A percentile compares a stretch with the other conserved stretches of the same genome.
Conservation (phyloP, 2,113 vertebrate species). For the Miniopterus natalensis region DNA sequence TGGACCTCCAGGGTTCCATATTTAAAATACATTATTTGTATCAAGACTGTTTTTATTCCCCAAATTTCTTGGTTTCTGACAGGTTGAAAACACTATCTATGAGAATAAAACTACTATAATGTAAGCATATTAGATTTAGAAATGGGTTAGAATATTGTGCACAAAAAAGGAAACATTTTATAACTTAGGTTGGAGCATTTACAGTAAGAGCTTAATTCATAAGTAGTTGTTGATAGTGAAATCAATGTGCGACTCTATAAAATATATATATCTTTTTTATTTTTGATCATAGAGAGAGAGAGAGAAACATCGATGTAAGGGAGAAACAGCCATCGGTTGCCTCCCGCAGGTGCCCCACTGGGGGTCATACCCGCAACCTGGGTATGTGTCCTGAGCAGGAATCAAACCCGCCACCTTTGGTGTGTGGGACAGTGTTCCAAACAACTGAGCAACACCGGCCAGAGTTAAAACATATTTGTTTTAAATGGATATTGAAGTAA, state of each 20-base stretch:
- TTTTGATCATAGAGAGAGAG: too few relatives aligned
- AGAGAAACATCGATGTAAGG: too few relatives aligned
- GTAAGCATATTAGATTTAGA: neutral
- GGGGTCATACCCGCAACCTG: too few relatives aligned
- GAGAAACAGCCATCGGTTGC: too few relatives aligned
- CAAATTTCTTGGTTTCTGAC: neutral
- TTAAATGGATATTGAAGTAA: neutral
- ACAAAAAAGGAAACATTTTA: slow-evolving; percentile 8
- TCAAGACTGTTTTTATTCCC: neutral
- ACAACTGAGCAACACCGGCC: too few relatives aligned
- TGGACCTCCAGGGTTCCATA: neutral
- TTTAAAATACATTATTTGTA: neutral
- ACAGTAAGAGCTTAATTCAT: slow-evolving; percentile 2
- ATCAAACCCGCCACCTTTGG: too few relatives aligned
- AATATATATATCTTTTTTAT: too few relatives aligned
- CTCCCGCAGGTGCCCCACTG: too few relatives aligned
- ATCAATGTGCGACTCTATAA: neutral
- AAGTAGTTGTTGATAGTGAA: neutral
- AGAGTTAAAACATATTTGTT: neutral
- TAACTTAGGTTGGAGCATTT: neutral
- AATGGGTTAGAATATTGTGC: neutral
- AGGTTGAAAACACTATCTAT: neutral
- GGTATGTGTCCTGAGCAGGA: too few relatives aligned
- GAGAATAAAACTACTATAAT: neutral
- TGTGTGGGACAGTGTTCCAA: too few relatives aligned